A percentile compares a stretch with the other conserved stretches of the same genome.
Evolutionary conservation across 2,888 invertebrate genomes (phyloP).

Genomic region (Ophioninae sp.): DNA sequence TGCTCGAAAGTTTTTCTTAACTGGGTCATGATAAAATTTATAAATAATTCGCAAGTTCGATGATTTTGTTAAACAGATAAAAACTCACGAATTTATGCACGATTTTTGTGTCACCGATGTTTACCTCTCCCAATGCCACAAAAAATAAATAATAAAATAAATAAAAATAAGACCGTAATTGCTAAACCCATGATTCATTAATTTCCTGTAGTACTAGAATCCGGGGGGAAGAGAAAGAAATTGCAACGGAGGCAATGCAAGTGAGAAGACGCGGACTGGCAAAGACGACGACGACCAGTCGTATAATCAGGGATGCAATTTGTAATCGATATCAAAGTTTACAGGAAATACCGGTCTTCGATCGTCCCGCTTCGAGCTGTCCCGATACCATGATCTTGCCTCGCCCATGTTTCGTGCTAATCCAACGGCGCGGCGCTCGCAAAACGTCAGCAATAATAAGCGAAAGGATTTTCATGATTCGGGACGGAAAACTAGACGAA

Average conservation of each 20-base stretch:
- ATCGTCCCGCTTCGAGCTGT: conserved; percentile 22
- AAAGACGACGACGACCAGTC: conserved; percentile 38
- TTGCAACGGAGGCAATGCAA: conserved; percentile 24
- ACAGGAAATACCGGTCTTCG: conserved; percentile 60
- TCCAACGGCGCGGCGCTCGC: conserved; percentile 12
- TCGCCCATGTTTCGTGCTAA: conserved; percentile 21
- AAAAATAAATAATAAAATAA: no score
- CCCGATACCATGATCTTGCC: conserved; percentile 3
- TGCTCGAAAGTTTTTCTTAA: no score
- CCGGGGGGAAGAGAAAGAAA: neutral
- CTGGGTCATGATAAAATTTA: no score
- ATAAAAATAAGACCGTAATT: neutral
- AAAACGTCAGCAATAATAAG: conserved; percentile 48
- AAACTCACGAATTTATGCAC: neutral
- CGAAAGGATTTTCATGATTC: conserved; percentile 40
- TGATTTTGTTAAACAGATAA: neutral
- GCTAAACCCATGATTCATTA: neutral
- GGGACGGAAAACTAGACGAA: conserved; percentile 26
- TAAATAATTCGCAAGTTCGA: neutral
- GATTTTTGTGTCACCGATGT: neutral
- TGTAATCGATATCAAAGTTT: conserved; percentile 66
- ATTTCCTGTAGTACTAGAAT: neutral
- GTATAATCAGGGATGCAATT: conserved; percentile 65
- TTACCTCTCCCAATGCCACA: neutral
- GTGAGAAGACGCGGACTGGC: conserved; percentile 6